These are phyloP conservation scores for Hybos culiciformis DNA, from an alignment of 2,888 invertebrate genomes.

Conservation along the genomic window DNA sequence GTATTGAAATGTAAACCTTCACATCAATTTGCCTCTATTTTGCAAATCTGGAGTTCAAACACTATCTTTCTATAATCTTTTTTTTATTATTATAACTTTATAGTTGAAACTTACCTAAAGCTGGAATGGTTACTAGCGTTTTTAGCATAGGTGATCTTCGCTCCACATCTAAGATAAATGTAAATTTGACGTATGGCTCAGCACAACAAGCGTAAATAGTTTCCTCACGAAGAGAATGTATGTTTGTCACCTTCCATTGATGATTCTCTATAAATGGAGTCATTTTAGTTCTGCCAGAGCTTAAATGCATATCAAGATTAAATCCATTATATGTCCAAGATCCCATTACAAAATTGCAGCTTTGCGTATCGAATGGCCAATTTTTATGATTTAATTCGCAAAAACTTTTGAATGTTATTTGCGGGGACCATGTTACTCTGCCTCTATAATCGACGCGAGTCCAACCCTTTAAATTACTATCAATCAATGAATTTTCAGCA, in stretches of 20 bases:
- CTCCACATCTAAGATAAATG: slow-evolving; percentile 38
- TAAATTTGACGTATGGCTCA: slow-evolving; percentile 42
- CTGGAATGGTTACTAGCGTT: slow-evolving; percentile 43
- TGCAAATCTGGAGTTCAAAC: no score
- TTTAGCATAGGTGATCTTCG: slow-evolving; percentile 43
- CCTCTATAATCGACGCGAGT: slow-evolving; percentile 38
- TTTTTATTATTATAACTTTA: no score
- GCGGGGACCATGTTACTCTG: slow-evolving; percentile 47
- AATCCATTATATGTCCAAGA: slow-evolving; percentile 54
- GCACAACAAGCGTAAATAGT: slow-evolving; percentile 40
- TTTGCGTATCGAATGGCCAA: slow-evolving; percentile 64
- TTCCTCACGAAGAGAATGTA: slow-evolving; percentile 20
- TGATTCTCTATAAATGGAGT: slow-evolving; percentile 17
- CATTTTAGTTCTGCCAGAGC: slow-evolving; percentile 12
- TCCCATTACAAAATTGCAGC: slow-evolving; percentile 49
- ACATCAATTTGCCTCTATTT: no score
- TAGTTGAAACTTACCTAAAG: no score
- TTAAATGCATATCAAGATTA: slow-evolving; percentile 39
- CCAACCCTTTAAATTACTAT: slow-evolving; percentile 44
- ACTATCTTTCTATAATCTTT: no score
- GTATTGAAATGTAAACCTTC: no score
- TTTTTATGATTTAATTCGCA: slow-evolving; percentile 47
- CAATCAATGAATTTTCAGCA: slow-evolving; percentile 43
- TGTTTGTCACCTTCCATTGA: slow-evolving; percentile 30
- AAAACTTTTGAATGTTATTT: slow-evolving; percentile 47